These are phyloP conservation scores for Erebia epiphron DNA, from an alignment of 2,888 invertebrate genomes.

Conservation along the genomic window DNA sequence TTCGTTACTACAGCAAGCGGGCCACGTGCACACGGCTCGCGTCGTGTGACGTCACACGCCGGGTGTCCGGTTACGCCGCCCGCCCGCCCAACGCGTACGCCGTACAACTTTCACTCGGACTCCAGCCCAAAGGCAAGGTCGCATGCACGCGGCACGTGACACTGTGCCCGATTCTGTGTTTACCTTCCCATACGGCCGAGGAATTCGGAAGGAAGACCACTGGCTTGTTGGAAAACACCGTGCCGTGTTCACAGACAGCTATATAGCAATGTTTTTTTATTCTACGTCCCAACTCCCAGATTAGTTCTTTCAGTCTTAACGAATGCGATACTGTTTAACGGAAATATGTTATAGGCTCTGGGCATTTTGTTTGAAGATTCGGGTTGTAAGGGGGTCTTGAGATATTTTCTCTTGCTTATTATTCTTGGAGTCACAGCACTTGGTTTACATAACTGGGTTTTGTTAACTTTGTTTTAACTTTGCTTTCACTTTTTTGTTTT, in stretches of 20 bases:
- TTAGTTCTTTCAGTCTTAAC: neutral
- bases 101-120: constrained; percentile 61
- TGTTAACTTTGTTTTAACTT: too few species aligned
- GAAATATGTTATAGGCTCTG: too few species aligned
- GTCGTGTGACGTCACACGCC: constrained; percentile 63
- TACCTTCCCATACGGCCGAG: neutral
- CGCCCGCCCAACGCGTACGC: constrained; percentile 53
- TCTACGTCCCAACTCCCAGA: neutral
- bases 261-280: neutral
- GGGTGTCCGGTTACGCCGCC: constrained; percentile 65
- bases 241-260: neutral
- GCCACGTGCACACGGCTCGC: constrained; percentile 78
- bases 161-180: constrained; percentile 14
- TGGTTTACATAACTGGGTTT: too few species aligned
- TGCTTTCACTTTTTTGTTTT: too few species aligned
- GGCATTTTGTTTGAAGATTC: too few species aligned
- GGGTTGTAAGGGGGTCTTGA: too few species aligned
- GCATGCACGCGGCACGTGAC: constrained; percentile 34
- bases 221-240: neutral
- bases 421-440: too few species aligned
- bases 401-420: too few species aligned
- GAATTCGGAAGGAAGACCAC: constrained; percentile 11
- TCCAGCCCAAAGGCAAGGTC: constrained; percentile 49
- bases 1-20: constrained; percentile 41
- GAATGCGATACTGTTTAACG: too few species aligned